A percentile compares a stretch with the other conserved stretches of the same genome.
phyloP scores from a whole-genome alignment of 2,113 vertebrate genomes.

The Chaetodon trifascialis region DNA sequence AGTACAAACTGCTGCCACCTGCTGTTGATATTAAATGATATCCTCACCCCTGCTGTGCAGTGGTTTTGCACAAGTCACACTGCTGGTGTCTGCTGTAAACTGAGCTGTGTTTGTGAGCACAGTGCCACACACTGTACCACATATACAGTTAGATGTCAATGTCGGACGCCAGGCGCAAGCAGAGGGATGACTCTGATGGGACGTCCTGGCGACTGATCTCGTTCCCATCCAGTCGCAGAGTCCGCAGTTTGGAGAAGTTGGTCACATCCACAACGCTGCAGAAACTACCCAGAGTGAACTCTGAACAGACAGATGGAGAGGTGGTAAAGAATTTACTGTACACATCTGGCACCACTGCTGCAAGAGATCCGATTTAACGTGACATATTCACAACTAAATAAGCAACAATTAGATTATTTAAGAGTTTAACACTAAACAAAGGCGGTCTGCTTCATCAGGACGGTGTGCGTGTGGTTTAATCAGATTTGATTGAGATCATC shows the following conservation, averaged over 20 bases:
- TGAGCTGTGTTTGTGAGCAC: too few relatives aligned
- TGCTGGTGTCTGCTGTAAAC: background rate
- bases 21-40: slow-evolving; percentile 4
- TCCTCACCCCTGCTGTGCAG: background rate
- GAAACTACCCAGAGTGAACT: slow-evolving; percentile 96
- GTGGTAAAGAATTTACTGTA: background rate
- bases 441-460: too few relatives aligned
- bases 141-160: slow-evolving; percentile 87
- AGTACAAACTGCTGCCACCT: slow-evolving; percentile 35
- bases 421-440: background rate
- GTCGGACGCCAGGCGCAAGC: slow-evolving; percentile 89
- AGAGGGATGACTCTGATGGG: slow-evolving; percentile 88
- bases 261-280: slow-evolving; percentile 90
- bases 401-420: background rate
- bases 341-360: background rate
- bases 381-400: background rate
- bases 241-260: slow-evolving; percentile 93
- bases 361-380: too few relatives aligned
- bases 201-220: slow-evolving; percentile 86
- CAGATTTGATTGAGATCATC: too few relatives aligned
- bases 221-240: slow-evolving; percentile 94
- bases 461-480: too few relatives aligned
- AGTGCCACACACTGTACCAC: background rate
- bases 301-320: slow-evolving; percentile 71
- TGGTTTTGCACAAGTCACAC: background rate